Evolutionary conservation across 2,113 vertebrate species (phyloP).

Genomic region (Catagonus wagneri): DNA sequence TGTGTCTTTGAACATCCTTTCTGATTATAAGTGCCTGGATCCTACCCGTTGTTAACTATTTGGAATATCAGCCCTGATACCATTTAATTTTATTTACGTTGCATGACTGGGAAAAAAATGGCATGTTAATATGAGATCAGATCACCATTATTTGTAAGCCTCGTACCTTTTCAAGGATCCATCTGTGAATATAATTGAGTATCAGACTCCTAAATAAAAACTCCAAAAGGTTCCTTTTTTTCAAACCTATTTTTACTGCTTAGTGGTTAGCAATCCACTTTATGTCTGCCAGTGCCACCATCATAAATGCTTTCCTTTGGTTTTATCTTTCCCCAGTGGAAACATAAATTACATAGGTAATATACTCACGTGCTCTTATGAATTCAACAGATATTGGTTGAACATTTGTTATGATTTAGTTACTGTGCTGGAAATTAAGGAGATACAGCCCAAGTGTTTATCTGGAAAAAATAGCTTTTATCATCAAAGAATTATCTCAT

Average conservation of each 20-base stretch:
- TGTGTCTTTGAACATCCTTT: background rate
- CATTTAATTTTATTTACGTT: background rate
- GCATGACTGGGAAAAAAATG: background rate
- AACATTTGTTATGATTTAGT: background rate
- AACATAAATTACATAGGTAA: background rate
- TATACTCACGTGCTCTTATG: background rate
- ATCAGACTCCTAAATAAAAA: conserved; percentile 21
- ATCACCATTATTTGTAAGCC: background rate
- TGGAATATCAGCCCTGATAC: background rate
- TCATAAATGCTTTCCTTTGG: background rate
- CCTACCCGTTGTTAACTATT: background rate
- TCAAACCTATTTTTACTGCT: background rate
- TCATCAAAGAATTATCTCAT: conserved; percentile 1
- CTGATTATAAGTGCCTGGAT: background rate
- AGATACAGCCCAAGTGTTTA: background rate
- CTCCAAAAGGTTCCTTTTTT: background rate
- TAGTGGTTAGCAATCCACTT: background rate
- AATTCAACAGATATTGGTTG: background rate
- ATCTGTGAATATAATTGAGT: background rate
- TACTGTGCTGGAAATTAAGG: background rate
- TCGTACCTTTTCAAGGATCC: background rate
- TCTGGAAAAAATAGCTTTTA: background rate
- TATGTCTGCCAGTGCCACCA: background rate
- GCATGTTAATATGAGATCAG: background rate
- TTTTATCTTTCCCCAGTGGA: background rate